phyloP scores from a whole-genome alignment of 2,888 invertebrate species.

The Agrochola circellaris region DNA sequence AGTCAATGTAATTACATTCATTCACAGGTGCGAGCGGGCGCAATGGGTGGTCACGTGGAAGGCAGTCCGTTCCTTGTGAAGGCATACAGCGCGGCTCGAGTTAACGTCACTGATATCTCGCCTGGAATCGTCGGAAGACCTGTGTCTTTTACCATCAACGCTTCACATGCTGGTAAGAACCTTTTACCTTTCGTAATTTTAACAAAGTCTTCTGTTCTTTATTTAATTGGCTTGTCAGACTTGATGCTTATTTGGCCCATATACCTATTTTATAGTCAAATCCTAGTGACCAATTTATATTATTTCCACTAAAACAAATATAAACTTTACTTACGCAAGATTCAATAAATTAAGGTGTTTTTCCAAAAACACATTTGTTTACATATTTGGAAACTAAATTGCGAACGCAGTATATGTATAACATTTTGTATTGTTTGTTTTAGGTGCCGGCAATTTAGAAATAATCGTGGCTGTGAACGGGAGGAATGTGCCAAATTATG shows the following conservation, averaged over 20 bases:
- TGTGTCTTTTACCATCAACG: constrained; percentile 97
- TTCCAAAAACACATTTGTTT: too few species aligned
- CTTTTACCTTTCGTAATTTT: background rate
- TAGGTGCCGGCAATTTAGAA: constrained; percentile 98
- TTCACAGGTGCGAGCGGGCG: constrained; percentile 85
- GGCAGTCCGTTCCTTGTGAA: constrained; percentile 99
- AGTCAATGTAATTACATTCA: background rate
- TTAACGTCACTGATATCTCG: constrained; percentile 98
- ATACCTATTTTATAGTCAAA: too few species aligned
- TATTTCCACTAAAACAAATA: too few species aligned
- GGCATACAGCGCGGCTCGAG: constrained; percentile 98
- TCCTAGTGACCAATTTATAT: too few species aligned
- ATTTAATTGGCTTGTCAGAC: too few species aligned
- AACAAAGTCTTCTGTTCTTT: too few species aligned
- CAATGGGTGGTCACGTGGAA: constrained; percentile 95
- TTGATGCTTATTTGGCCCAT: too few species aligned
- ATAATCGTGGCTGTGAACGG: constrained; percentile 99
- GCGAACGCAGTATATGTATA: background rate
- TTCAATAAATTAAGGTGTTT: too few species aligned
- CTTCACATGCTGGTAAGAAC: constrained; percentile 92
- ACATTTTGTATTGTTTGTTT: constrained; percentile 12
- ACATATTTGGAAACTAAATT: too few species aligned
- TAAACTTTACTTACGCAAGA: too few species aligned
- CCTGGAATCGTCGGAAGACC: constrained; percentile 97
- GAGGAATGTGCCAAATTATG: constrained; percentile 99